Base-by-base conservation (phyloP, 2,113 vertebrate species). In the Labeo catla region DNA sequence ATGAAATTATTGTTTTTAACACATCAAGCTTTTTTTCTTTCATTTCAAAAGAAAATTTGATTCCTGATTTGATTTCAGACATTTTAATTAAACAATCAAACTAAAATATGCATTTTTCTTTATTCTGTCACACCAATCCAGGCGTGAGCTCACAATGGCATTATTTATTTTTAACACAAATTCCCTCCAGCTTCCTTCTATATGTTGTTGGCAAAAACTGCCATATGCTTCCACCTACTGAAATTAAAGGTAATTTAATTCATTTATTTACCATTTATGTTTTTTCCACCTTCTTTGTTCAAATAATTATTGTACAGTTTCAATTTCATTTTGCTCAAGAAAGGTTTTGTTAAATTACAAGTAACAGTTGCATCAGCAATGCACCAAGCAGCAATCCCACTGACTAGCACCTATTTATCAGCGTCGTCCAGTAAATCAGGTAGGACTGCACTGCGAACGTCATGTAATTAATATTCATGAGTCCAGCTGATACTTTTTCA, bases 401-500 rank as follows among this genome's bases (percentile, higher is more conserved):
- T 6, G 43, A 73, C 43, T 47, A 73, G 70, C 19, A 23, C 21
- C 43, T 47, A 49, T 74, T 74, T 49, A 13, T 12, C 12, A 0
- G 43, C 2, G 5, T 74, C 45, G 8, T 49, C 43, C 21, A 74
- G 5, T 74, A 74, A 74, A 74, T 74, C n/a, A 15, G 45, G 45
- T 49, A 13, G 72, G 72, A 74, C 72, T 74, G 43, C 72, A 74
- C 45, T 21, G 72, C n/a, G 19, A 45, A 73, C 19, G 4, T 73
- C 4, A 74, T 74, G 45, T n/a, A 49, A 49, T 74, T 74, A 47
- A 49, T 49, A 74, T 74, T 49, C 45, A 28, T 74, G 45, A 74
- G 45, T 49, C 2, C 1, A 74, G 72, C 72, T 74, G 72, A 49
- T 74, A 15, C 3, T 2, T 23, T 74, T 49, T 74, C 6, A 11